These are phyloP conservation scores for Neodiprion lecontei DNA, from an alignment of 1,140 invertebrate species.

Conservation along the genomic window DNA sequence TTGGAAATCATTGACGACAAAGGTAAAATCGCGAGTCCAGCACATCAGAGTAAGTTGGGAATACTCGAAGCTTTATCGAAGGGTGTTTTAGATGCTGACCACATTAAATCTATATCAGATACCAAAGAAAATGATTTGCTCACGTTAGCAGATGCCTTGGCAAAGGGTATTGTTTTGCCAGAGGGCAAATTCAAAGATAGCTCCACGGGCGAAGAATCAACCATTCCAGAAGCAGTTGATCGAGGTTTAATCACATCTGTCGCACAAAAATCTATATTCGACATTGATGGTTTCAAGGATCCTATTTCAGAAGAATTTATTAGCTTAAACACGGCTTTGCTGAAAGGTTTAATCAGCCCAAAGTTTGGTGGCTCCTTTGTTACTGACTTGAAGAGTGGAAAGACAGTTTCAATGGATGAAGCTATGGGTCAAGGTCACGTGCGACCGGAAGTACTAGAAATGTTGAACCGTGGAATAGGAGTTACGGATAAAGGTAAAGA, in stretches of 20 bases:
- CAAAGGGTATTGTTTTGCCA: slow-evolving; percentile 76
- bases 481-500: slow-evolving; percentile 78
- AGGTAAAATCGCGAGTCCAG: slow-evolving; percentile 80
- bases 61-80: slow-evolving; percentile 83
- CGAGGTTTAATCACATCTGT: slow-evolving; percentile 89
- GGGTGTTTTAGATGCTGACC: slow-evolving; percentile 86
- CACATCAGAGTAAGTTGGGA: slow-evolving; percentile 75
- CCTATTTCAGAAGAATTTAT: slow-evolving; percentile 81
- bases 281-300: slow-evolving; percentile 91
- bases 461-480: slow-evolving; percentile 83
- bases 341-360: slow-evolving; percentile 78
- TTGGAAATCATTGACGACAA: slow-evolving; percentile 80
- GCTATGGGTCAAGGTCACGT: slow-evolving; percentile 72
- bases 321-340: slow-evolving; percentile 85
- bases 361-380: slow-evolving; percentile 76
- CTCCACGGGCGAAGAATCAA: slow-evolving; percentile 72
- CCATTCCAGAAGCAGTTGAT: slow-evolving; percentile 83
- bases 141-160: slow-evolving; percentile 84
- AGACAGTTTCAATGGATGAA: slow-evolving; percentile 75
- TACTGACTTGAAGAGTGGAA: slow-evolving; percentile 75
- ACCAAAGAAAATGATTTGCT: slow-evolving; percentile 79
- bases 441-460: slow-evolving; percentile 81
- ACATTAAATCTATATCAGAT: slow-evolving; percentile 82
- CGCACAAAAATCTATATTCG: slow-evolving; percentile 86
- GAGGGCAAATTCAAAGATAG: slow-evolving; percentile 77